These are phyloP conservation scores for Sialia sialis DNA, from an alignment of 2,113 vertebrate genomes.

Conservation along the genomic window DNA sequence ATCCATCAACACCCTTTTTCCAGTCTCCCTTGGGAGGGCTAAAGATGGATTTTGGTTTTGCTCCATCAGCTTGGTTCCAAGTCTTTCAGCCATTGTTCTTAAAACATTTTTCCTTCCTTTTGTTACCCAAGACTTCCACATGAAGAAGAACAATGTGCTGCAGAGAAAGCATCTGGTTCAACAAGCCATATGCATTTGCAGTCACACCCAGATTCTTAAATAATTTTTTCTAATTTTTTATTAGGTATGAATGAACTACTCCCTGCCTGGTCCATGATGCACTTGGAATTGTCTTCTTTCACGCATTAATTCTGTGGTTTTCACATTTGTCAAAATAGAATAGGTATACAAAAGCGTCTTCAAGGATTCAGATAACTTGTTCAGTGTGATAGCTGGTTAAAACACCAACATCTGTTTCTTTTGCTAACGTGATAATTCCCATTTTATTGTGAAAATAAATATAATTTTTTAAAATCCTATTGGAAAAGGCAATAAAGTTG, in stretches of 20 bases:
- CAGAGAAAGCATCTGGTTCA: not conserved
- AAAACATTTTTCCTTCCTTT: not conserved
- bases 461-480: not conserved
- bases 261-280: not conserved
- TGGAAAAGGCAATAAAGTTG: not conserved
- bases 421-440: not conserved
- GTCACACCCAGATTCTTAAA: fast-evolving
- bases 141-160: fast-evolving
- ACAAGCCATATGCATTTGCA: not conserved
- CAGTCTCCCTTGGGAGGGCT: not conserved
- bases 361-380: not conserved
- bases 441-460: not conserved
- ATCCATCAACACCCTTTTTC: not conserved
- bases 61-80: not conserved
- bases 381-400: not conserved
- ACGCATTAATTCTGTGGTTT: not conserved
- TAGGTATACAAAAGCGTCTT: not conserved
- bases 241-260: not conserved
- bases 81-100: not conserved
- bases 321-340: not conserved
- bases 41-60: not conserved
- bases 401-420: not conserved
- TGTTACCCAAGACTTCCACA: not conserved
- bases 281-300: not conserved
- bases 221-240: not conserved